phyloP scores from a whole-genome alignment of 92 coral and sea anemone species.

The Porites cylindrica region DNA sequence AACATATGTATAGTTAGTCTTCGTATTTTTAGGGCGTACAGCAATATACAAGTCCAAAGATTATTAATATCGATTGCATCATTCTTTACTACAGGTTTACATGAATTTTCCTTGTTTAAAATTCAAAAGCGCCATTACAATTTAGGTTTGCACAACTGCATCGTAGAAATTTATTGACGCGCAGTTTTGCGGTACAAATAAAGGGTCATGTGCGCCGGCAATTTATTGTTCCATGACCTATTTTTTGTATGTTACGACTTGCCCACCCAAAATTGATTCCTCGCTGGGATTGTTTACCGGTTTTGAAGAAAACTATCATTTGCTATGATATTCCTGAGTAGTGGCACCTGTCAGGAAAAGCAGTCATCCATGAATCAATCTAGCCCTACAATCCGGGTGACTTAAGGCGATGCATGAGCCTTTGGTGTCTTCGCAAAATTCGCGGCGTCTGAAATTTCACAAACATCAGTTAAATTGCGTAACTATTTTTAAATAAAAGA shows the following conservation, averaged over 20 bases:
- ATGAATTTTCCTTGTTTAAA: background rate
- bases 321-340: background rate
- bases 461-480: too few relatives aligned
- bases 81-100: background rate
- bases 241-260: background rate
- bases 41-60: conserved; percentile 37
- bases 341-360: conserved; percentile 35
- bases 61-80: conserved; percentile 24
- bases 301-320: background rate
- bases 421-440: too few relatives aligned
- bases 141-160: background rate
- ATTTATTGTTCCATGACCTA: background rate
- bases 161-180: background rate
- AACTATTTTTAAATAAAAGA: too few relatives aligned
- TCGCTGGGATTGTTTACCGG: background rate
- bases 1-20: background rate
- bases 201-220: too few relatives aligned
- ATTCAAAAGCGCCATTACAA: background rate
- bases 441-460: too few relatives aligned
- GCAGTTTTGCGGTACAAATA: too few relatives aligned
- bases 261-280: background rate
- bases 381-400: too few relatives aligned
- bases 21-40: background rate
- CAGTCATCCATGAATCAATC: conserved; percentile 9
- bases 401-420: too few relatives aligned